These are phyloP conservation scores for Oryzaephilus surinamensis DNA, from an alignment of 1,140 invertebrate genomes.

Conservation along the genomic window DNA sequence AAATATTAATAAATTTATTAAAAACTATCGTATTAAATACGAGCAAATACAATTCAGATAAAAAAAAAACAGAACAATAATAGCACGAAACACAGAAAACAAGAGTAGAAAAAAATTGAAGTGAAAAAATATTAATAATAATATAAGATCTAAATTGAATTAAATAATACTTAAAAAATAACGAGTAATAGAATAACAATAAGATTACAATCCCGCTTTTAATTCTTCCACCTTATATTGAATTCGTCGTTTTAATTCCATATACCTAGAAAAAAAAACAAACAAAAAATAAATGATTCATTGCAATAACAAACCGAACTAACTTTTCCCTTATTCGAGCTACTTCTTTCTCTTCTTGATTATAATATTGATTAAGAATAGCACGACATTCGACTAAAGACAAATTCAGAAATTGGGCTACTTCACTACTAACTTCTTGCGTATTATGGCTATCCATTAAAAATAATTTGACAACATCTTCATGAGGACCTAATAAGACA, in stretches of 20 bases:
- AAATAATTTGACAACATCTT: conserved; percentile 70
- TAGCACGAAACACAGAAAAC: conserved; percentile 5
- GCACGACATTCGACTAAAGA: conserved; percentile 66
- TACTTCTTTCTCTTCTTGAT: conserved; percentile 66
- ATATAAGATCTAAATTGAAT: conserved; percentile 2
- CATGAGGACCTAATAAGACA: conserved; percentile 69
- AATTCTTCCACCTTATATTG: conserved; percentile 61
- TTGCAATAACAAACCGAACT: conserved; percentile 20
- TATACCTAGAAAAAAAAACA: conserved; percentile 43
- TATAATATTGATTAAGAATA: conserved; percentile 65
- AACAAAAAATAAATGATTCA: conserved; percentile 10
- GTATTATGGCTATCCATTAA: conserved; percentile 66
- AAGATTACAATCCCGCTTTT: conserved; percentile 49
- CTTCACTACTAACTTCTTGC: conserved; percentile 63
- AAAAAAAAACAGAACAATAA: conserved; percentile 6
- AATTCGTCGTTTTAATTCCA: conserved; percentile 54
- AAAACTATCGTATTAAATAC: conserved; percentile 4
- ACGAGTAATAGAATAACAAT: background rate
- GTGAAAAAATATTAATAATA: conserved; percentile 6
- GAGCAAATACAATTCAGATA: conserved; percentile 5
- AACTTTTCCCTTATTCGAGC: conserved; percentile 61
- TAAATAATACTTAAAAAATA: background rate
- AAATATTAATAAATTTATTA: conserved; percentile 7
- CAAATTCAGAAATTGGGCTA: conserved; percentile 76
- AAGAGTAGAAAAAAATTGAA: conserved; percentile 2